Evolutionary conservation across 1,140 invertebrate genomes (phyloP).

Genomic region (Cherax quadricarinatus): DNA sequence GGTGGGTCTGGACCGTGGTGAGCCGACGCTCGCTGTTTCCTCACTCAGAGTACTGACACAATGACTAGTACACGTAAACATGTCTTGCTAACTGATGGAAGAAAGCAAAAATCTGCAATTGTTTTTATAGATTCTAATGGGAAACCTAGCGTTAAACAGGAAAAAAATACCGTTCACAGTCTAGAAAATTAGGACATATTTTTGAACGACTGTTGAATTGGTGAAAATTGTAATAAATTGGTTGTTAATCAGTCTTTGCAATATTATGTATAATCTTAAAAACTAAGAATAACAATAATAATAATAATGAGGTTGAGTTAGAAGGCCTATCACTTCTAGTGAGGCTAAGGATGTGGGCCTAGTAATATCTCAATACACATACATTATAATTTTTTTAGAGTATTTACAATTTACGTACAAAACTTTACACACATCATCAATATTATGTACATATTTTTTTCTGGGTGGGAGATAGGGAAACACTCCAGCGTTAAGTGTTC

Average conservation of each 20-base stretch:
- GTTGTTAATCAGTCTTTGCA: no score
- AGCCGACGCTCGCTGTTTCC: not conserved
- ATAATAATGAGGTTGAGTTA: not conserved
- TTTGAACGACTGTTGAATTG: not conserved
- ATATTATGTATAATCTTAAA: no score
- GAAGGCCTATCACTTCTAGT: constrained; percentile 48
- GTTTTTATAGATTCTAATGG: no score
- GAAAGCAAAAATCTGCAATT: not conserved
- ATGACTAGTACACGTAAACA: constrained; percentile 57
- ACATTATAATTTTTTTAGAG: constrained; percentile 35
- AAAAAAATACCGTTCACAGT: no score
- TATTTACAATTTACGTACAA: constrained; percentile 66
- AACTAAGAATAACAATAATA: constrained; percentile 16
- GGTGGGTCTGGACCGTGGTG: no score
- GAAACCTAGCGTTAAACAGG: no score
- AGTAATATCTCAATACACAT: constrained; percentile 38
- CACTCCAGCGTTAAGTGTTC: not conserved
- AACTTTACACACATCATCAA: constrained; percentile 58
- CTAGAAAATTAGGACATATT: not conserved
- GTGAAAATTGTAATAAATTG: no score
- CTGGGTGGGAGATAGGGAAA: not conserved
- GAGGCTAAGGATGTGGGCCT: constrained; percentile 43
- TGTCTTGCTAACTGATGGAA: constrained; percentile 17
- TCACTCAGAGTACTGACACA: constrained; percentile 56
- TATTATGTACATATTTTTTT: constrained; percentile 31